Evolutionary conservation across 2,113 vertebrate species (phyloP), one percentile per base, ranked within the genome.

Genomic region (Edolisoma coerulescens): DNA sequence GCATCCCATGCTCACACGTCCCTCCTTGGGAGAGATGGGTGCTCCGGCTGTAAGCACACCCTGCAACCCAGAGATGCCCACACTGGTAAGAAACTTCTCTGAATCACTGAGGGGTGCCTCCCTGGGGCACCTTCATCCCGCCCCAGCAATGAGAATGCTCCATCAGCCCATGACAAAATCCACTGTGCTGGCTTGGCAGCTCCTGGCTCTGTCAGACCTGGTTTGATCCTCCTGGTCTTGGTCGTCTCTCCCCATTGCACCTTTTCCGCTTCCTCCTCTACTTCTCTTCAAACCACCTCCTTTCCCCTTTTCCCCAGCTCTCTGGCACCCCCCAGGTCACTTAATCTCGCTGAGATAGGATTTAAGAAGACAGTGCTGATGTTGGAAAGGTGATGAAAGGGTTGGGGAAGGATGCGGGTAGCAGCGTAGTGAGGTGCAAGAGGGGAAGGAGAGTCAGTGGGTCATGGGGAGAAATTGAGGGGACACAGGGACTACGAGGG

Each of bases 61-160:
- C 76, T 41, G 50, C 37, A 57, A 13, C 16, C 23, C 53, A 28
- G 1, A 3, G 47, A 20, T 71, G 47, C 20, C 71, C 53, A 68
- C 4, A 0, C 10, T 52, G 11, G 26, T 67, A 39, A 71, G 35
- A 41, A 44, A 60, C 6, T 5, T 23, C 42, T n/a, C n/a, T 3
- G 3, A 30, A n/a, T 37, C 23, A 35, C 50, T 0, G 1, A 44
- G 8, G 23, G 7, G 2, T 33, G 11, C 9, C 10, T 54, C 21
- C 28, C 54, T 39, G 70, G 24, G n/a, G 7, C 17, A 50, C 9
- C 23, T 30, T 67, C 35, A 33, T 45, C 47, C 23, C 30, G 7
- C 67, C 14, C 13, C 1, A 3, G 57, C 2, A 13, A 35, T 27
- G 65, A 45, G 14, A 47, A 53, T 50, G 47, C 13, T 85, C 28